These are phyloP conservation scores for Tetrax tetrax DNA, from an alignment of 2,113 vertebrate species.

Conservation along the genomic window DNA sequence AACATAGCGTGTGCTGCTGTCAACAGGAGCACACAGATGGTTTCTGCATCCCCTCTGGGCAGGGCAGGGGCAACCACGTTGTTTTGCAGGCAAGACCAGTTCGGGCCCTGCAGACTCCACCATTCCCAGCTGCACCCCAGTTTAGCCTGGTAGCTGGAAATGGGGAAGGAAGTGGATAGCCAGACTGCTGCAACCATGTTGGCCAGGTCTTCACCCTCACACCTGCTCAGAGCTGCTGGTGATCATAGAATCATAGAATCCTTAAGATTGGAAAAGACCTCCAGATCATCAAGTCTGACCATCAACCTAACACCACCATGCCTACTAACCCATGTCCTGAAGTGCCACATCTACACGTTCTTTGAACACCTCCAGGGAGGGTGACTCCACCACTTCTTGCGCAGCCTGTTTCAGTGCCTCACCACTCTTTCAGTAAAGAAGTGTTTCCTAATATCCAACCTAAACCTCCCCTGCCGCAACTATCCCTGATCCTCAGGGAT, in stretches of 20 bases:
- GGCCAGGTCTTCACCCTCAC: not conserved
- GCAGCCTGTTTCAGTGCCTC: no score
- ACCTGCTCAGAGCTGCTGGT: not conserved
- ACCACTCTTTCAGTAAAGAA: no score
- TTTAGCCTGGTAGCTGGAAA: not conserved
- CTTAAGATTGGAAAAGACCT: no score
- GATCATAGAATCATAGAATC: no score
- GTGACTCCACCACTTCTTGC: no score
- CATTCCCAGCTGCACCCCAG: not conserved
- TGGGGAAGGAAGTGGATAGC: not conserved
- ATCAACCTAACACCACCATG: no score
- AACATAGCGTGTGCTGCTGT: not conserved
- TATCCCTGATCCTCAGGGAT: not conserved
- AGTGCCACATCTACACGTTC: no score
- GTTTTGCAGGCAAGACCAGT: not conserved
- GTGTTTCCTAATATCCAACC: no score
- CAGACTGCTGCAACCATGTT: not conserved
- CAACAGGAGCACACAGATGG: fast-evolving
- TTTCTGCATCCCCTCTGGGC: not conserved
- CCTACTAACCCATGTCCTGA: no score
- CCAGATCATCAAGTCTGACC: no score
- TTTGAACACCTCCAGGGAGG: no score
- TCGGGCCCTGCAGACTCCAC: not conserved
- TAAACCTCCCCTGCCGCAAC: no score
- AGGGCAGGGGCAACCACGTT: not conserved